phyloP scores from a whole-genome alignment of 2,113 vertebrate genomes.

The Brachyhypopomus gauderio region DNA sequence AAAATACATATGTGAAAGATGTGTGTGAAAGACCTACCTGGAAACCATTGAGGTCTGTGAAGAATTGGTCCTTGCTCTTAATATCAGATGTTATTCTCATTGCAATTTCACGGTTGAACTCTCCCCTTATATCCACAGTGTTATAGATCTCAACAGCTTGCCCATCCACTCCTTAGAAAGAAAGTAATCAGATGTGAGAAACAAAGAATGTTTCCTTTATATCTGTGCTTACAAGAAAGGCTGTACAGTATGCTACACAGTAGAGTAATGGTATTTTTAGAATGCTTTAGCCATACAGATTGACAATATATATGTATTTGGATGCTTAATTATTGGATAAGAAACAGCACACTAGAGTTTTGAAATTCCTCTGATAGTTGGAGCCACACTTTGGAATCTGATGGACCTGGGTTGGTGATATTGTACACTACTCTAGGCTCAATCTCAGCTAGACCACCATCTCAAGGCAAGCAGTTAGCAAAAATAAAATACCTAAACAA shows the following conservation, averaged over 20 bases:
- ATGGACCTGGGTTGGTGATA: no score
- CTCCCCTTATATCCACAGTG: slow-evolving; percentile 87
- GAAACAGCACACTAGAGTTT: no score
- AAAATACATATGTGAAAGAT: background rate
- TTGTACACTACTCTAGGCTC: no score
- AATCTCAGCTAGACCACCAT: no score
- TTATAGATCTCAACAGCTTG: slow-evolving; percentile 88
- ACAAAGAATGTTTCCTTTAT: background rate
- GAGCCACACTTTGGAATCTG: no score
- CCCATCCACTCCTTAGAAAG: slow-evolving; percentile 77
- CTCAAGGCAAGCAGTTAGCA: no score
- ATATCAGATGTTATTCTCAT: slow-evolving; percentile 87
- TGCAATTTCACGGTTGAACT: slow-evolving; percentile 87
- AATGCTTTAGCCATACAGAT: no score
- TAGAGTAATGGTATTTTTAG: no score
- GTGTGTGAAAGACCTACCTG: slow-evolving; percentile 80
- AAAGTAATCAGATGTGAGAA: background rate
- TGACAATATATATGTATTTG: no score
- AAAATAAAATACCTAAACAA: no score
- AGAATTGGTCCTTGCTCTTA: slow-evolving; percentile 84
- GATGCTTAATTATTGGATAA: no score
- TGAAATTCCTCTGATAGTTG: no score
- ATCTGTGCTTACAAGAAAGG: background rate
- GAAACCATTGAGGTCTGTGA: slow-evolving; percentile 89
- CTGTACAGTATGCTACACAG: background rate